Evolutionary conservation across 2,888 invertebrate genomes (phyloP).

Genomic region (Artemia sinica): DNA sequence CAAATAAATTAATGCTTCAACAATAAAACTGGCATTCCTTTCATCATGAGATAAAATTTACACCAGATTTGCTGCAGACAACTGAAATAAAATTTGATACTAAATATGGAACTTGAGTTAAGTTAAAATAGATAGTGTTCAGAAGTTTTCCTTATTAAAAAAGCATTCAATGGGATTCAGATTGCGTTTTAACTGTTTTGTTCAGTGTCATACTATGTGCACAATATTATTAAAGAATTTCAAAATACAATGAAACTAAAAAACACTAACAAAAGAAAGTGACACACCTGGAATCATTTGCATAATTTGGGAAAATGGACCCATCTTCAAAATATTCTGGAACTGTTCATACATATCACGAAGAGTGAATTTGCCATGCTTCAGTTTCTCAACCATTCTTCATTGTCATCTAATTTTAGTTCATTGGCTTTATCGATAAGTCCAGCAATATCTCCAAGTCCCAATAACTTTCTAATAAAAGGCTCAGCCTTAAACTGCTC

Average conservation of each 20-base stretch:
- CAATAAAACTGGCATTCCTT: no score
- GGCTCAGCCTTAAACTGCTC: slow-evolving; percentile 98
- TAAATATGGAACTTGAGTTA: no score
- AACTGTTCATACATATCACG: slow-evolving; percentile 99
- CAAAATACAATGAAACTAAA: slow-evolving; percentile 15
- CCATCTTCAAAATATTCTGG: slow-evolving; percentile 99
- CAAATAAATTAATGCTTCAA: no score
- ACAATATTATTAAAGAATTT: not conserved
- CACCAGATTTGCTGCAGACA: no score
- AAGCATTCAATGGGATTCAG: no score
- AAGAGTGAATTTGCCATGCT: slow-evolving; percentile 95
- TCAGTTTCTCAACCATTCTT: slow-evolving; percentile 94
- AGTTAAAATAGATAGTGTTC: no score
- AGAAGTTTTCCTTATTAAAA: no score
- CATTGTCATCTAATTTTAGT: slow-evolving; percentile 88
- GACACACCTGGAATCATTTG: slow-evolving; percentile 35
- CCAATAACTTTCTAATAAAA: slow-evolving; percentile 90
- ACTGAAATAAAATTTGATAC: no score
- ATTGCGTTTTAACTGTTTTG: no score
- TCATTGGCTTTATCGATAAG: slow-evolving; percentile 89
- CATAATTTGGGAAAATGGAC: slow-evolving; percentile 98
- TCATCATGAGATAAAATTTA: no score
- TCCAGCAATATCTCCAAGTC: slow-evolving; percentile 97
- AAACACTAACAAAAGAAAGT: not conserved
- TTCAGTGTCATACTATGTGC: not conserved